Evolutionary conservation across 2,797 vertebrate species (phyloP).

Genomic region (Psittacula derbiana): DNA sequence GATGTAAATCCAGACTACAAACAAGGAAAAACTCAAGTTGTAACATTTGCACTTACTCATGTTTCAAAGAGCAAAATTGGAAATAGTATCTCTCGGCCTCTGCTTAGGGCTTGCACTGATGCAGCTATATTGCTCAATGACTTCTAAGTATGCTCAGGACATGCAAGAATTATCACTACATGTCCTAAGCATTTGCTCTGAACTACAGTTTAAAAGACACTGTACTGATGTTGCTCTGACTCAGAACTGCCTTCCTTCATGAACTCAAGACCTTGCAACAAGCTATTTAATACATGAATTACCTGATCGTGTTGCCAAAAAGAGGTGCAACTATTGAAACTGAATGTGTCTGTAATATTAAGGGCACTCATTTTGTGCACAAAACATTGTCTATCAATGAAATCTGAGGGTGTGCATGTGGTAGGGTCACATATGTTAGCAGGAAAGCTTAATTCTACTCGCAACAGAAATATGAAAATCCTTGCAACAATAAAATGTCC

Average conservation of each 20-base stretch:
- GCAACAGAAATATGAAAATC: not conserved
- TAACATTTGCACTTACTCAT: not conserved
- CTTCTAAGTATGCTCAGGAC: not conserved
- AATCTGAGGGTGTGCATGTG: accelerated
- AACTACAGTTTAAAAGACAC: not conserved
- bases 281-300: not conserved
- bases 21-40: not conserved
- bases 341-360: not conserved
- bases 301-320: not conserved
- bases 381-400: not conserved
- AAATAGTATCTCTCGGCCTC: not conserved
- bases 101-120: not conserved
- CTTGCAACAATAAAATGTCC: not conserved
- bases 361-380: not conserved
- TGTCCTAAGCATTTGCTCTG: not conserved
- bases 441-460: not conserved
- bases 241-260: not conserved
- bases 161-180: not conserved
- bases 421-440: not conserved
- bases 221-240: not conserved
- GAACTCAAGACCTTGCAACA: not conserved
- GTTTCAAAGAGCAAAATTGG: not conserved
- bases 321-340: not conserved
- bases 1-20: not conserved
- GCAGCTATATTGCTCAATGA: not conserved